A percentile compares a stretch with the other conserved stretches of the same genome.
phyloP scores from a whole-genome alignment of 2,888 invertebrate species.

The Dolomedes plantarius region DNA sequence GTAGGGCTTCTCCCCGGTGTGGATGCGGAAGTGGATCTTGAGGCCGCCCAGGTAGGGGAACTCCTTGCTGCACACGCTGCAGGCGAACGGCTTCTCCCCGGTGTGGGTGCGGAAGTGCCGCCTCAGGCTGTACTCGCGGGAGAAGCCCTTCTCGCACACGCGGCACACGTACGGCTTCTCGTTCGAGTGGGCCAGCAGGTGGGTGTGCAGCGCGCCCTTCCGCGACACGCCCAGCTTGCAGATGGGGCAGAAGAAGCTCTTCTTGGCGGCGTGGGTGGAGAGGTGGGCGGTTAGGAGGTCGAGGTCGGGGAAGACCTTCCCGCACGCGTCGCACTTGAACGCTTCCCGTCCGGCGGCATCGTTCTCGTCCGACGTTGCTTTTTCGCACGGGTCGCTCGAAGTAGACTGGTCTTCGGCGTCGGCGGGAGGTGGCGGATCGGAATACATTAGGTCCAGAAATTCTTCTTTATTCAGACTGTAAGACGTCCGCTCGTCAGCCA shows the following conservation, averaged over 20 bases:
- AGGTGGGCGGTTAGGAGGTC: too few relatives aligned
- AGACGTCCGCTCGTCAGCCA: too few relatives aligned
- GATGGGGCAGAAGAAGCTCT: neutral
- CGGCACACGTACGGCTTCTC: neutral
- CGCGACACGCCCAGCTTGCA: neutral
- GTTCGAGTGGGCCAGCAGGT: neutral
- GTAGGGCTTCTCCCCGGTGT: constrained; percentile 3
- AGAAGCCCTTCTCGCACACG: neutral
- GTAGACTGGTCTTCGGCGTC: too few relatives aligned
- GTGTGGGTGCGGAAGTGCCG: neutral
- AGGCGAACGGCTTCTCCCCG: neutral
- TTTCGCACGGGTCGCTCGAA: too few relatives aligned
- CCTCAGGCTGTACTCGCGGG: neutral
- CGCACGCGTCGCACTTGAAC: too few relatives aligned
- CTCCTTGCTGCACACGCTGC: neutral
- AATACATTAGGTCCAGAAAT: too few relatives aligned
- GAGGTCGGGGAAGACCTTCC: too few relatives aligned
- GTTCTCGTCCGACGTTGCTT: too few relatives aligned
- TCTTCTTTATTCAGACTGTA: too few relatives aligned
- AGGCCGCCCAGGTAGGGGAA: neutral
- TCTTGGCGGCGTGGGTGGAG: neutral
- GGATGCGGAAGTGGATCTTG: neutral
- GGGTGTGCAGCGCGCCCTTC: neutral
- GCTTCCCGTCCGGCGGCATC: too few relatives aligned
- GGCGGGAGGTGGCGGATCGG: too few relatives aligned